Percentiles rank a stretch among this genome's conserved stretches.
phyloP scores from a whole-genome alignment of 1,140 invertebrate genomes.

The Drosophila ohnishii region DNA sequence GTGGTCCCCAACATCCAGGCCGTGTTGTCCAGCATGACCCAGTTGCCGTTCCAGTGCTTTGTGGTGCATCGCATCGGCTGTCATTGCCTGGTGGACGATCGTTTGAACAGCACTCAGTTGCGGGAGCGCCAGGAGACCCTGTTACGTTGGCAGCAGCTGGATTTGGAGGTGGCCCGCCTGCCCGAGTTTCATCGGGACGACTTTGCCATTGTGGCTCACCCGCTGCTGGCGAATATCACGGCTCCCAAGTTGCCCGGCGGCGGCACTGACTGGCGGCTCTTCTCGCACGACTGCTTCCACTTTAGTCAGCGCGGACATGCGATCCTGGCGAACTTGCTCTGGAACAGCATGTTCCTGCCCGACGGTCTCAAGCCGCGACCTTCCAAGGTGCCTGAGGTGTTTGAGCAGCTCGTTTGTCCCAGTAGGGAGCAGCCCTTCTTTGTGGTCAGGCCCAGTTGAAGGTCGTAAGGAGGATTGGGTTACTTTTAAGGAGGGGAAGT shows the following conservation, averaged over 20 bases:
- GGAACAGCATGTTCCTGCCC: constrained; percentile 87
- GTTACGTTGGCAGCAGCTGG: constrained; percentile 80
- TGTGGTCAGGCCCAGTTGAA: constrained; percentile 57
- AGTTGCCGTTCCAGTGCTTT: constrained; percentile 78
- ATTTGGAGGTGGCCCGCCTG: constrained; percentile 76
- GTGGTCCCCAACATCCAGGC: constrained; percentile 68
- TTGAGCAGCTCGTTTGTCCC: constrained; percentile 49
- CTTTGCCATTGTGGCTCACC: constrained; percentile 87
- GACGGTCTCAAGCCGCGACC: constrained; percentile 57
- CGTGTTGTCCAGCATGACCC: constrained; percentile 62
- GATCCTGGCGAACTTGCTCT: constrained; percentile 84
- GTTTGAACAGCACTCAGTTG: constrained; percentile 37
- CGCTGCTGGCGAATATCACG: constrained; percentile 81
- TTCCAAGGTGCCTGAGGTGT: constrained; percentile 22
- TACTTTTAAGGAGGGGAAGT: neutral
- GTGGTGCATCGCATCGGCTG: constrained; percentile 83
- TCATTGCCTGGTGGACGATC: constrained; percentile 84
- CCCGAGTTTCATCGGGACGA: constrained; percentile 77
- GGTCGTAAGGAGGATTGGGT: constrained; percentile 6
- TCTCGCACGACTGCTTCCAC: constrained; percentile 90
- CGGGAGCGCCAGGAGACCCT: constrained; percentile 75
- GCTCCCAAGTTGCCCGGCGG: constrained; percentile 82
- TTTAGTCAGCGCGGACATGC: constrained; percentile 87
- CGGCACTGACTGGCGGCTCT: constrained; percentile 85
- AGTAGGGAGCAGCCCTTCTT: constrained; percentile 57